These are phyloP conservation scores for Macrostomum cliftonense DNA, from an alignment of 2,888 invertebrate species.

Conservation along the genomic window DNA sequence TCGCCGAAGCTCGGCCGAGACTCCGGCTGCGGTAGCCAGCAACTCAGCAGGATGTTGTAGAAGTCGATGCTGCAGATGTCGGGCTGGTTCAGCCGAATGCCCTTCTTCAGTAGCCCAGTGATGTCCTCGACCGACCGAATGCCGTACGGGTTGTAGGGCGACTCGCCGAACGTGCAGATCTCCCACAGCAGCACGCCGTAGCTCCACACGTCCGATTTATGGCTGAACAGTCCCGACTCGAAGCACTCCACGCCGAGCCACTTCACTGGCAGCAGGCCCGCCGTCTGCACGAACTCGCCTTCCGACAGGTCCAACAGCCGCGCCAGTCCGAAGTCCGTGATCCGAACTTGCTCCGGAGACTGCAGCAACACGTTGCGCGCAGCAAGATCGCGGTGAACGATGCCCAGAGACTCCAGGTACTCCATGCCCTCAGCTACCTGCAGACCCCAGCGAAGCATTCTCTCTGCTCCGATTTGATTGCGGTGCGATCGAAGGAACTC, in stretches of 20 bases:
- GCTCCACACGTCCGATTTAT: not conserved
- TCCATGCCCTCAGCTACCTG: not conserved
- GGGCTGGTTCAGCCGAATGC: not conserved
- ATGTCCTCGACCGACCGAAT: not conserved
- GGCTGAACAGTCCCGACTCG: not conserved
- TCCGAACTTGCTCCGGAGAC: not conserved
- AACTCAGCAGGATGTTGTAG: not conserved
- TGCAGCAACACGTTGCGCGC: not conserved
- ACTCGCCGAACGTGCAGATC: not conserved
- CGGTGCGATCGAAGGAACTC: not conserved
- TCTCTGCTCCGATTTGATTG: not conserved
- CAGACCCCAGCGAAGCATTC: not conserved
- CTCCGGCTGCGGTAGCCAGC: not conserved
- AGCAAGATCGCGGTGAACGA: not conserved
- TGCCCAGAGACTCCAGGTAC: not conserved
- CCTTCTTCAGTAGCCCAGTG: not conserved
- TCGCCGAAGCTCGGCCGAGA: no score
- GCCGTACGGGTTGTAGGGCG: not conserved
- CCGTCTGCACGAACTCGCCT: no score
- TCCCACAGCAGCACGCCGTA: not conserved
- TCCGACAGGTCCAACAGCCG: not conserved
- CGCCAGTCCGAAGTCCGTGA: not conserved
- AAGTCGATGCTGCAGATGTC: not conserved
- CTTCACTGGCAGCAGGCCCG: not conserved
- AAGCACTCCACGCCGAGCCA: not conserved